These are phyloP conservation scores for Poicephalus gulielmi DNA, from an alignment of 2,113 vertebrate genomes.

Conservation along the genomic window DNA sequence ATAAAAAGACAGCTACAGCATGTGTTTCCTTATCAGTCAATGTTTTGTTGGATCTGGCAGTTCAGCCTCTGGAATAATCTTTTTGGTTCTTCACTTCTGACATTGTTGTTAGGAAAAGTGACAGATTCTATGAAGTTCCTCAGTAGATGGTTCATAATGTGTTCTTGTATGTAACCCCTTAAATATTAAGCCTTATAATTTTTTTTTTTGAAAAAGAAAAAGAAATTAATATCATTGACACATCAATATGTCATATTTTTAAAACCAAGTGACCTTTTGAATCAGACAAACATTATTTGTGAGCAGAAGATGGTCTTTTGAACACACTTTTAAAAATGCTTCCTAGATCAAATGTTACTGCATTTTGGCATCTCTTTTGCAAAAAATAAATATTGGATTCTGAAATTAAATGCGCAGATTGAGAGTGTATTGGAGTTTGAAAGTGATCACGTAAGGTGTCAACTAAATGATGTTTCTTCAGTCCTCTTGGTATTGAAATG, in stretches of 20 bases:
- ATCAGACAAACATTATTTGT: neutral
- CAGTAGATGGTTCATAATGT: neutral
- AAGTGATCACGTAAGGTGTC: neutral
- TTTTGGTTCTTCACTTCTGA: slow-evolving; percentile 4
- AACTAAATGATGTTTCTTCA: neutral
- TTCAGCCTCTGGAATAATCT: slow-evolving; percentile 30
- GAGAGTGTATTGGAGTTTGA: neutral
- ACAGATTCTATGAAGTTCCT: neutral
- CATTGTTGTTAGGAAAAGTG: neutral
- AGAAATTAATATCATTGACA: neutral
- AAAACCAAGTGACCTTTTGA: neutral
- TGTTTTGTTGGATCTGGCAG: neutral
- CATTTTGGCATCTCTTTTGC: neutral
- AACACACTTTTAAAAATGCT: neutral
- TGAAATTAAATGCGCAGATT: neutral
- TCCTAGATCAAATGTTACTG: neutral
- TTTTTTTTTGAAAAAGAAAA: neutral
- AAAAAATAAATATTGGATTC: neutral
- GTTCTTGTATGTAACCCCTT: neutral
- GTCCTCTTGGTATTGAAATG: neutral
- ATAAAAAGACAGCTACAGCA: slow-evolving; percentile 9
- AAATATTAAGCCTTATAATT: neutral
- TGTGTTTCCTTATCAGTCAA: slow-evolving; percentile 27
- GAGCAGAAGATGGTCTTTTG: neutral
- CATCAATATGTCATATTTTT: neutral